Evolutionary conservation across 2,113 vertebrate species (phyloP), one percentile per base, ranked within the genome.

Genomic region (Pituophis catenifer): DNA sequence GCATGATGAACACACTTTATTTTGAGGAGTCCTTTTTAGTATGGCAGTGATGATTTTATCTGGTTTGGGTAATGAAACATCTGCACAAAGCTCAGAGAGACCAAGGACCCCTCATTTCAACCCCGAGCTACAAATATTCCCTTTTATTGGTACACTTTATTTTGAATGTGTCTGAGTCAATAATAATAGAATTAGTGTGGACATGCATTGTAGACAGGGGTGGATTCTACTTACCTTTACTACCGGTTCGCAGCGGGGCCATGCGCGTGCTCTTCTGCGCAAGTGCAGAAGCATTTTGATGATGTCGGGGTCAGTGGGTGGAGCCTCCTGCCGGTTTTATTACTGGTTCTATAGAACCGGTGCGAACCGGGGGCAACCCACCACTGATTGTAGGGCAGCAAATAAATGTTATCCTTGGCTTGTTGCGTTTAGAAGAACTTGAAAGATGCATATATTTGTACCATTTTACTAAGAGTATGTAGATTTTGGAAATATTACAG

Each of bases 401-500:
- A 53, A 59, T 29, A 38, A 90, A 50, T 86, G 91, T 91, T 91
- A 50, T 57, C 57, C 54, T 55, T 89, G 55, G 89, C 21, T 33
- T 90, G 55, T 11, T 89, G 44, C 1, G 8, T 87, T 89, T 53
- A 57, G 9, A 90, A 75, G 70, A 93, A 70, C 0, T 44, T 91
- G 29, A 85, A 90, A 48, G 81, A 70, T 2, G 13, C 54, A 92
- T n/a, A 89, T 55, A 50, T 89, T 58, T 90, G 91, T 53, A 3
- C 75, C 91, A 65, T 92, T 94, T 57, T 96, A 33, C 54, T 89
- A 33, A 54, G 91, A 94, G 86, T 94, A 94, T 91, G n/a, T 62
- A 65, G 86, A 29, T 29, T 90, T 95, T 86, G 50, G 91, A 89
- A 88, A 81, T 8, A 89, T 92, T 94, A 91, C 89, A 92, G n/a